Conservation (phyloP, 64 coral and sea anemone species). For the Montipora sp. region DNA sequence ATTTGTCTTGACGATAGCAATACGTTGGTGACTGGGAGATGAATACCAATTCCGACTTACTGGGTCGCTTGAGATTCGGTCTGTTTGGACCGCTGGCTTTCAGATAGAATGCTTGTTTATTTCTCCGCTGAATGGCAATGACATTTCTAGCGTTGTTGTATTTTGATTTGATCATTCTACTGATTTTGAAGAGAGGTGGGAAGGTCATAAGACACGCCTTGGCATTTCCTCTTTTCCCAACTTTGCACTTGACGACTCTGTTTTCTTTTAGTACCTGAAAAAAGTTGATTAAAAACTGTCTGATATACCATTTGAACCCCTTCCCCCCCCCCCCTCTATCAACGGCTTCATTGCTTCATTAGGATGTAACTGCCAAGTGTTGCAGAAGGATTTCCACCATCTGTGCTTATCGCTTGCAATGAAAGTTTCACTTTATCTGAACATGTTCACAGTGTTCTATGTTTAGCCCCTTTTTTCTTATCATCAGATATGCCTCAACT, state of each 20-base stretch:
- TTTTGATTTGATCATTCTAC: constrained; percentile 35
- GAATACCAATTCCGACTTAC: neutral
- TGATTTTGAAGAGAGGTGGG: constrained; percentile 26
- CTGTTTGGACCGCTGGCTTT: neutral
- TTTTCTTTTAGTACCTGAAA: constrained; percentile 36
- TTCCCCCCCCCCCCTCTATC: too few species aligned
- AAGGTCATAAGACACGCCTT: constrained; percentile 31
- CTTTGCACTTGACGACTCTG: constrained; percentile 6
- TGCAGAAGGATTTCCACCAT: neutral
- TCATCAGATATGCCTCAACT: too few species aligned
- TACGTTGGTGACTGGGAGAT: neutral
- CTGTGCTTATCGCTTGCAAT: too few species aligned
- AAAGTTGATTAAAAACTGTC: too few species aligned
- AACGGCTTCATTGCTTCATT: too few species aligned
- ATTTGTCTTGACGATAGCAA: constrained; percentile 24
- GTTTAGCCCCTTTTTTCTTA: too few species aligned
- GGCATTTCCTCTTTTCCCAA: constrained; percentile 3
- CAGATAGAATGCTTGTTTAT: constrained; percentile 2
- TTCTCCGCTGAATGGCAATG: neutral
- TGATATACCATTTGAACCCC: too few species aligned
- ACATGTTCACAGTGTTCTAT: too few species aligned
- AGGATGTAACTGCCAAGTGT: too few species aligned
- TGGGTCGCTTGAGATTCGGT: neutral
- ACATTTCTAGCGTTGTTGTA: constrained; percentile 14
- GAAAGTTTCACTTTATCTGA: too few species aligned